Percentiles rank a stretch among this genome's conserved stretches.
These are phyloP conservation scores for Troilus luridus DNA, from an alignment of 2,888 invertebrate species.

Conservation along the genomic window DNA sequence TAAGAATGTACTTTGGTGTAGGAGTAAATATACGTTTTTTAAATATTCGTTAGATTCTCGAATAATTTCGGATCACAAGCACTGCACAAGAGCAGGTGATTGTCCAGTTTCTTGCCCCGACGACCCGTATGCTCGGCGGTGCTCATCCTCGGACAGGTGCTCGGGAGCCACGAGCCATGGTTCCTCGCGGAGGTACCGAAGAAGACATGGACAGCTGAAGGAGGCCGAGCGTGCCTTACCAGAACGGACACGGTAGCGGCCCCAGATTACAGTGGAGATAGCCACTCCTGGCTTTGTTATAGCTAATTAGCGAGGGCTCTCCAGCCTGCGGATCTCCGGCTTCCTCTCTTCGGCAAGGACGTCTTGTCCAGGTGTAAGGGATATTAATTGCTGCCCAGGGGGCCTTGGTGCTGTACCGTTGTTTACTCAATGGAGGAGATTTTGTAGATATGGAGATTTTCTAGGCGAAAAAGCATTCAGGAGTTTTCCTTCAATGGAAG, in stretches of 20 bases:
- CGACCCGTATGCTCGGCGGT: constrained; percentile 3
- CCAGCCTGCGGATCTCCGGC: constrained; percentile 31
- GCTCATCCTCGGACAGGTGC: constrained; percentile 30
- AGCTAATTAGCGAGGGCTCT: constrained; percentile 46
- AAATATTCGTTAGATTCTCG: background rate
- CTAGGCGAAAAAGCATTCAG: background rate
- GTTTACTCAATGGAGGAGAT: background rate
- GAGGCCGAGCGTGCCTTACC: constrained; percentile 35
- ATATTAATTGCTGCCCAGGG: background rate
- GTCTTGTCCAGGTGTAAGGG: background rate
- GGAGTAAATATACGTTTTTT: background rate
- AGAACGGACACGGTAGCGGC: constrained; percentile 38
- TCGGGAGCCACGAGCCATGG: background rate
- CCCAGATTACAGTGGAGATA: constrained; percentile 44
- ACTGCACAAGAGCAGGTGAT: background rate
- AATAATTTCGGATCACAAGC: background rate
- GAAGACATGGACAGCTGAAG: constrained; percentile 32
- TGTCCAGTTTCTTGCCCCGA: constrained; percentile 24
- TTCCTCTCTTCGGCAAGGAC: constrained; percentile 44
- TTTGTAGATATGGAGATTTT: background rate
- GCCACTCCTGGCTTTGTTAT: constrained; percentile 45
- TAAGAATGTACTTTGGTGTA: no score
- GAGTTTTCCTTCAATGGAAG: background rate
- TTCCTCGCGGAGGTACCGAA: background rate
- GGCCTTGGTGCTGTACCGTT: background rate